Base-by-base conservation (phyloP, 2,888 invertebrate species). In the Habrosyne pyritoides region DNA sequence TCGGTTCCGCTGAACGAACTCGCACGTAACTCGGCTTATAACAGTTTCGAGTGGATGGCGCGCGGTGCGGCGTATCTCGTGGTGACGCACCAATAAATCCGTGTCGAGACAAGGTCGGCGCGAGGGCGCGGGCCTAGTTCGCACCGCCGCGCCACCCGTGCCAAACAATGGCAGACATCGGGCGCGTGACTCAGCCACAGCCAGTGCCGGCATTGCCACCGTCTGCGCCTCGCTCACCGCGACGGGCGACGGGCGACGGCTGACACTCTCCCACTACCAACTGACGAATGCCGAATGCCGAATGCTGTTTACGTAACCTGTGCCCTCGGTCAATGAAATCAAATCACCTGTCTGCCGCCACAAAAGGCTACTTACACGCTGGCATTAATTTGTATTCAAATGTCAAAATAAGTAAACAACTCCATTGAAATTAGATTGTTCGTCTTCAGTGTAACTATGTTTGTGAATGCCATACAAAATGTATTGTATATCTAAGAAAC, bases 61-160 rank as follows among this genome's bases (percentile, higher is more conserved):
- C 64, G 69, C 64, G 71, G 60, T n/a, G 42, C 8, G 0, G 42
- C 69, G 68, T 66, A 77, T 74, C 74, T 75, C 71, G 75, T 73
- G 75, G 83, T 90, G 89, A 89, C 90, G 89, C 89, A 88, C 85
- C 83, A 86, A 87, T 87, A 90, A 89, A 88, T 87, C 87, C 87
- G 88, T 85, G 87, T 80, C 87, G 87, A 84, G 87, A 86, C 89
- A 90, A 91, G 91, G 91, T 90, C 91, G 87, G 79, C 74, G 77
- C 84, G 89, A 88, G 88, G 89, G 88, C 89, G 86, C 86, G 81
- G 77, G 84, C 74, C 81, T 85, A 84, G 83, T 82, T 83, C 83
- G 66, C 79, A 71, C 66, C 64, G 62, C 67, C 64, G 59, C 75
- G 68, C 73, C 67, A 71, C 63, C 75, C 74, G 75, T 75, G 77